A percentile compares a stretch with the other conserved stretches of the same genome.
phyloP scores from a whole-genome alignment of 1,140 invertebrate species.

The Conus ventricosus region DNA sequence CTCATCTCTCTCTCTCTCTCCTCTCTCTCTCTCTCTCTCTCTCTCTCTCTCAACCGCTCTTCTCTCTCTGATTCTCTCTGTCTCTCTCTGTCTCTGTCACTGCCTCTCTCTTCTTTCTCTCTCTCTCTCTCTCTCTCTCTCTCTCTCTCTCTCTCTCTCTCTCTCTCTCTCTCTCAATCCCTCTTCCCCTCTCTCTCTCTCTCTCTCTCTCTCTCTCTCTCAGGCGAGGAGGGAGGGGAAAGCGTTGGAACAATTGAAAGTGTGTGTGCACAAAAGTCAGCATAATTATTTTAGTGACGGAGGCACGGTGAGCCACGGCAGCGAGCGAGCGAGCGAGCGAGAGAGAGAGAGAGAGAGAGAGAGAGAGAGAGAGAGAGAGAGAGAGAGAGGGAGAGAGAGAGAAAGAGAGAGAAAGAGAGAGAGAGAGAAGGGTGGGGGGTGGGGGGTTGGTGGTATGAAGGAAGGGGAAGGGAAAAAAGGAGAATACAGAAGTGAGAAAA shows the following conservation, averaged over 20 bases:
- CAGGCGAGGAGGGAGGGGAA: no score
- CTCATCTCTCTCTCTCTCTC: no score
- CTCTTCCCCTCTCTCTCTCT: neutral
- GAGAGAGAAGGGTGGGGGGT: no score
- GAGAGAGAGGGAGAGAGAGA: neutral
- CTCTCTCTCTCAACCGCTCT: neutral
- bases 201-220: neutral
- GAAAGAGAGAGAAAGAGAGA: neutral
- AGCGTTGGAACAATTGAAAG: no score
- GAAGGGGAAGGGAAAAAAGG: no score
- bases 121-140: neutral
- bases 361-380: slow-evolving; percentile 6
- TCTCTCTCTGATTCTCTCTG: neutral
- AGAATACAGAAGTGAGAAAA: no score
- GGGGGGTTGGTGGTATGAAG: no score
- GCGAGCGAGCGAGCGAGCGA: neutral
- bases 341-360: slow-evolving; percentile 6
- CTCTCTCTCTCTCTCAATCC: neutral
- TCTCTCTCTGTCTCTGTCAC: neutral
- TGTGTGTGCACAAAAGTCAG: no score
- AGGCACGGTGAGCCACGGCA: neutral
- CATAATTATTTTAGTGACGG: no score
- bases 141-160: neutral
- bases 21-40: no score
- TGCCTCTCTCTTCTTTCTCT: neutral